Conservation (phyloP, 2,888 invertebrate species). For the Blastobasis adustella region DNA sequence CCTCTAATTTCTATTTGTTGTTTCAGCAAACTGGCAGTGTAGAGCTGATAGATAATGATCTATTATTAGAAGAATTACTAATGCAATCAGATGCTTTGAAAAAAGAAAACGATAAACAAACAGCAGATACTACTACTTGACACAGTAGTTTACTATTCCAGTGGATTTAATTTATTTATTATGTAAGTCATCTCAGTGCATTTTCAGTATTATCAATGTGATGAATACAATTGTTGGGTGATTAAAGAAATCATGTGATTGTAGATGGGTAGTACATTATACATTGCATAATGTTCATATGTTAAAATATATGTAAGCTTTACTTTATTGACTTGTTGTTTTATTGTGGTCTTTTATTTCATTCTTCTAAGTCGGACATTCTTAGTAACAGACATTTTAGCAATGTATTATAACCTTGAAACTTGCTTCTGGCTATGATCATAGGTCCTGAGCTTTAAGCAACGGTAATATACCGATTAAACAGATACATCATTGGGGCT, state of each 20-base stretch:
- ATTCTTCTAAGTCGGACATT: no score
- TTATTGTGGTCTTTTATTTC: not conserved
- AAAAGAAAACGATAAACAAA: conserved; percentile 35
- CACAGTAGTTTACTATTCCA: conserved; percentile 50
- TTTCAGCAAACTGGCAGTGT: conserved; percentile 55
- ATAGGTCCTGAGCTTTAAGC: no score
- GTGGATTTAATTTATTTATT: conserved; percentile 33
- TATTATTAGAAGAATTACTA: conserved; percentile 56
- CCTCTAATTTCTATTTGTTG: no score
- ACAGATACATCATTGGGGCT: no score
- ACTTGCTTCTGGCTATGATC: no score
- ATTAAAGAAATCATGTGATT: conserved; percentile 6
- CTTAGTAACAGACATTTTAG: no score
- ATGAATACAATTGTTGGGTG: conserved; percentile 19
- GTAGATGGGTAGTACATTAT: not conserved
- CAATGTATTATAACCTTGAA: no score
- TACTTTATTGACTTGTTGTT: conserved; percentile 3
- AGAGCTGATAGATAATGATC: conserved; percentile 57
- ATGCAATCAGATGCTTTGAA: conserved; percentile 47
- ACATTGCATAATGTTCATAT: not conserved
- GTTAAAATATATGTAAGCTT: not conserved
- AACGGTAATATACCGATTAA: no score
- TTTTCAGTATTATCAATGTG: conserved; percentile 60
- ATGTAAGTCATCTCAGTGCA: conserved; percentile 22
- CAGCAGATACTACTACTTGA: conserved; percentile 53